Evolutionary conservation across 2,888 invertebrate genomes (phyloP), one percentile per base, ranked within the genome.

Genomic region (Mesorhabditis sp.): DNA sequence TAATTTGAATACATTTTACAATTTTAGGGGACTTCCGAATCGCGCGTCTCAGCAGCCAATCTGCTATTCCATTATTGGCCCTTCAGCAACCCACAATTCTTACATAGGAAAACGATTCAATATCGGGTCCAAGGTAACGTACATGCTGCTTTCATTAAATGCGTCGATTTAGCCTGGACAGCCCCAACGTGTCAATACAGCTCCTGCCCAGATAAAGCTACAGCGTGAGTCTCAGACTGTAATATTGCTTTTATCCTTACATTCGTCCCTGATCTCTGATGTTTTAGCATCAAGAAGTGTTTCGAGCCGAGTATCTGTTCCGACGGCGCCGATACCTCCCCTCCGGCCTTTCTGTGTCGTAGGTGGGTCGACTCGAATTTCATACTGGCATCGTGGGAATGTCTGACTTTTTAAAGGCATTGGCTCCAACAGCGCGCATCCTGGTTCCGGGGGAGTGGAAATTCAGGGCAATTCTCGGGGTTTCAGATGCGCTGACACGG

Each of bases 1-100:
- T n/a, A 58, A n/a, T 13, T 10, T 13, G 7, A 58, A n/a, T 58
- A n/a, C 5, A 28, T 28, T 28, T 28, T 28, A 28, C 28, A 28
- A 28, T 28, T 50, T 50, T 50, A 96, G 87, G 98, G 98, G 64
- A 95, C 97, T 0, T 91, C 93, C 76, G 92, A 92, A 67, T 93
- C 96, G 0, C 89, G 95, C 67, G 91, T 93, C n/a, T 94, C 95
- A 0, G 97, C 97, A 2, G 95, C 95, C 68, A 95, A 96, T 88
- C 89, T 98, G 61, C 90, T 98, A 66, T 97, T 98, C 88, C 95
- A 96, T 89, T 98, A 98, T 87, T 98, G 97, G 96, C 98, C 98
- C 4, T 93, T 95, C 4, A 92, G 97, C 84, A 95, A 96, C 87
- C 92, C 95, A 43, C 92, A 93, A 85, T 90, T 94, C 5, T 92